Percentiles rank a stretch among this genome's conserved stretches.
phyloP scores from a whole-genome alignment of 2,797 vertebrate species.

The Halcyon chelicuti region DNA sequence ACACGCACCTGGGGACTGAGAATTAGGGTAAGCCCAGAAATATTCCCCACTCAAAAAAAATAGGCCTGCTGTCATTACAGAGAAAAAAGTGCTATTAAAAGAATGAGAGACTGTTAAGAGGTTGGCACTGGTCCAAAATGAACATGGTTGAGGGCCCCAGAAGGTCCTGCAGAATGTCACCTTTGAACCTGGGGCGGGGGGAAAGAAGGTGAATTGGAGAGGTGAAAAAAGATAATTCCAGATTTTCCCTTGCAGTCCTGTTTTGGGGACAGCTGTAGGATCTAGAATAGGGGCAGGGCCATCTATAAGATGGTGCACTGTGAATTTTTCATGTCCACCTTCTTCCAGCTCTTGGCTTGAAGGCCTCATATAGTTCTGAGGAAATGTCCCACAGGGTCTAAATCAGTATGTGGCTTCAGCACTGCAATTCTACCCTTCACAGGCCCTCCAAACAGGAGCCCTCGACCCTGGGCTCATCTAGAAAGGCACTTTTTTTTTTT shows the following conservation, averaged over 20 bases:
- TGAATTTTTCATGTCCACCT: background rate
- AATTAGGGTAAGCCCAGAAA: conserved; percentile 41
- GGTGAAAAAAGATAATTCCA: background rate
- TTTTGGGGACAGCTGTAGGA: background rate
- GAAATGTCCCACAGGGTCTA: background rate
- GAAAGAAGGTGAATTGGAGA: background rate
- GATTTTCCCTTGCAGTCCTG: background rate
- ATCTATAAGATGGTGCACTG: background rate
- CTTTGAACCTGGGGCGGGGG: background rate
- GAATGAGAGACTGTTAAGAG: background rate
- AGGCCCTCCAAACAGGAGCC: background rate
- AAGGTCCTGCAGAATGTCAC: background rate
- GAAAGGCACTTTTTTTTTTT: background rate
- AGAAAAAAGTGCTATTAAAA: conserved; percentile 38
- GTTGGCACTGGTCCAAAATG: background rate
- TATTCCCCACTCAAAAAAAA: background rate
- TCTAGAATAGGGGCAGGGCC: background rate
- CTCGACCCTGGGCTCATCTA: background rate
- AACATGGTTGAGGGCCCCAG: background rate
- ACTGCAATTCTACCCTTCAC: background rate
- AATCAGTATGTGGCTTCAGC: background rate
- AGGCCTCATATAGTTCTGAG: background rate
- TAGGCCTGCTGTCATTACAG: background rate
- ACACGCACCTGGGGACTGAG: background rate
- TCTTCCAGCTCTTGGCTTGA: background rate